phyloP scores from a whole-genome alignment of 2,797 vertebrate species.

The Scleropages formosus region DNA sequence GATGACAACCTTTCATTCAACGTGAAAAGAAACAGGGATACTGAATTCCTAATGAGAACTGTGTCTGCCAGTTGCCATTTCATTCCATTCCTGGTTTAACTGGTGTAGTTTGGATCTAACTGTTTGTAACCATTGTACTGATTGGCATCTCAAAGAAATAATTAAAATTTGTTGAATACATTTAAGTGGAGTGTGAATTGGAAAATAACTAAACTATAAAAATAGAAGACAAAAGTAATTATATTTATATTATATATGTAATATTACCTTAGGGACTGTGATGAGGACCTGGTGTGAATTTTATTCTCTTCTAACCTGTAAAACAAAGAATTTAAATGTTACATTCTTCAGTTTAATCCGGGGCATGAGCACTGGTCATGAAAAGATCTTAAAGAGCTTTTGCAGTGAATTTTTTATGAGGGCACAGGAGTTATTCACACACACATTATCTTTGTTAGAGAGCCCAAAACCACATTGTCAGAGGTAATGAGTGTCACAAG shows the following conservation, averaged over 20 bases:
- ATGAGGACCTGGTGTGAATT: conserved; percentile 70
- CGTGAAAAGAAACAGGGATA: no score
- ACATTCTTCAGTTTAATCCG: neutral
- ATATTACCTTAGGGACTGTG: conserved; percentile 66
- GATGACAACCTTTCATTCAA: no score
- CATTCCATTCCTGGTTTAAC: no score
- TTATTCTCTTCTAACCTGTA: conserved; percentile 74
- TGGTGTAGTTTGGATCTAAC: no score
- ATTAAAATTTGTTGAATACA: neutral
- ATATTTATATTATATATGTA: no score
- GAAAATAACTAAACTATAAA: neutral
- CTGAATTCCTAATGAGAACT: no score
- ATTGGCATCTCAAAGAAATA: neutral
- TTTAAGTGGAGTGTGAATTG: neutral
- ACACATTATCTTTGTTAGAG: neutral
- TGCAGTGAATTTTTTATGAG: neutral
- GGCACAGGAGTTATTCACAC: neutral
- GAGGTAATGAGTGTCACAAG: no score
- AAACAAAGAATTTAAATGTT: conserved; percentile 38
- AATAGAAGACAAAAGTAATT: neutral
- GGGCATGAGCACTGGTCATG: neutral
- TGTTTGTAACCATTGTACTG: neutral
- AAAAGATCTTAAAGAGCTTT: neutral
- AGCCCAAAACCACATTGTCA: no score
- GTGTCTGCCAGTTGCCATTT: no score